These are phyloP conservation scores for Psilopogon haemacephalus DNA, from an alignment of 2,113 vertebrate genomes.

Conservation along the genomic window DNA sequence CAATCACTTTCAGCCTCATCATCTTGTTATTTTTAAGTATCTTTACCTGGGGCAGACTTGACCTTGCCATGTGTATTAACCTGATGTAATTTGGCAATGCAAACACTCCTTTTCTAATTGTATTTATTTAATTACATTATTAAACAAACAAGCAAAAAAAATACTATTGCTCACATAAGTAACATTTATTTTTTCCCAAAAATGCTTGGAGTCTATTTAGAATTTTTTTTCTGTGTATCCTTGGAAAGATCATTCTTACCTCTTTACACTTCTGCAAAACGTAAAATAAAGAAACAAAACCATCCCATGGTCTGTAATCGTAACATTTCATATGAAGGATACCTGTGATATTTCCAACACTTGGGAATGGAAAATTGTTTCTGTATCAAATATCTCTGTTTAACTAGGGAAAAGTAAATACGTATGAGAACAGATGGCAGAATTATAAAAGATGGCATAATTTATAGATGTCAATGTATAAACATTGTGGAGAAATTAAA, in stretches of 20 bases:
- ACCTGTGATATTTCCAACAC: neutral
- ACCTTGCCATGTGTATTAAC: neutral
- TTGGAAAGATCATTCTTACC: neutral
- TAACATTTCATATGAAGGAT: neutral
- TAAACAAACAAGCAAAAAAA: neutral
- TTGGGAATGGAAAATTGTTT: neutral
- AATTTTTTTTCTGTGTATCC: neutral
- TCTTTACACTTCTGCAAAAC: neutral
- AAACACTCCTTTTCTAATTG: neutral
- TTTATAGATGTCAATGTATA: neutral
- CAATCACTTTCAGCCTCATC: neutral
- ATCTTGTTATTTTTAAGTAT: neutral
- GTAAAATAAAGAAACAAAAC: neutral
- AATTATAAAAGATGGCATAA: neutral
- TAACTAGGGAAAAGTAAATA: neutral
- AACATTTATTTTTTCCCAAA: neutral
- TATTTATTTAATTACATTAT: neutral
- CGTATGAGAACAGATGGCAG: neutral
- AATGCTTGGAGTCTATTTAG: accelerated
- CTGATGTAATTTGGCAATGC: neutral
- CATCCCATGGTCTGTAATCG: neutral
- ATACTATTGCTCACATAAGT: neutral
- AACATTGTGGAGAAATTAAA: neutral
- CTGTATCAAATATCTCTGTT: neutral
- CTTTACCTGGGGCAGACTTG: neutral